Conservation (phyloP, 2,888 invertebrate species). For the Mycogona germanica region DNA sequence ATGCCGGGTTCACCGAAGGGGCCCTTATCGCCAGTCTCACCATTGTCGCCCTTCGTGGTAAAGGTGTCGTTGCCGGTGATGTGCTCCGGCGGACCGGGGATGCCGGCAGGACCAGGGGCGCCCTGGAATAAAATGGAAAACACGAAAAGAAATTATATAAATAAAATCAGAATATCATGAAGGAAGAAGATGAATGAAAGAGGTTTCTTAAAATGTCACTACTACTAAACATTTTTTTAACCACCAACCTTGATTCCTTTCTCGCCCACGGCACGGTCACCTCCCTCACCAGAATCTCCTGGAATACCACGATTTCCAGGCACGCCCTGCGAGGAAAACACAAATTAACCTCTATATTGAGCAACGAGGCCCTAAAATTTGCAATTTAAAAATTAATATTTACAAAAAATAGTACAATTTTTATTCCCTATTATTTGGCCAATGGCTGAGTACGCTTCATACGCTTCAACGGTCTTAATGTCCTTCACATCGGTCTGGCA, state of each 20-base stretch:
- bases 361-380: neutral
- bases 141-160: neutral
- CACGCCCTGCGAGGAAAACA: slow-evolving; percentile 11
- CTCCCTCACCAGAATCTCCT: slow-evolving; percentile 28
- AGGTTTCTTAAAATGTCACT: too few relatives aligned
- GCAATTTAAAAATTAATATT: neutral
- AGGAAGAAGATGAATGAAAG: too few relatives aligned
- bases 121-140: neutral
- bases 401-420: too few relatives aligned
- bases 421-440: too few relatives aligned
- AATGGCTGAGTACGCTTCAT: too few relatives aligned
- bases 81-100: neutral
- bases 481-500: too few relatives aligned
- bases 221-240: too few relatives aligned
- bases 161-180: too few relatives aligned
- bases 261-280: neutral
- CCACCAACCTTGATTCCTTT: slow-evolving; percentile 14
- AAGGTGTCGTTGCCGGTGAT: neutral
- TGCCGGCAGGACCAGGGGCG: neutral
- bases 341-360: neutral
- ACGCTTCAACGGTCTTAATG: too few relatives aligned
- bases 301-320: slow-evolving; percentile 23
- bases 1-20: too few relatives aligned
- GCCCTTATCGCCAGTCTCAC: slow-evolving; percentile 1
- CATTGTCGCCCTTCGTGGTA: slow-evolving; percentile 16